Evolutionary conservation across 2,888 invertebrate genomes (phyloP).

Genomic region (Priocnemis perturbator): DNA sequence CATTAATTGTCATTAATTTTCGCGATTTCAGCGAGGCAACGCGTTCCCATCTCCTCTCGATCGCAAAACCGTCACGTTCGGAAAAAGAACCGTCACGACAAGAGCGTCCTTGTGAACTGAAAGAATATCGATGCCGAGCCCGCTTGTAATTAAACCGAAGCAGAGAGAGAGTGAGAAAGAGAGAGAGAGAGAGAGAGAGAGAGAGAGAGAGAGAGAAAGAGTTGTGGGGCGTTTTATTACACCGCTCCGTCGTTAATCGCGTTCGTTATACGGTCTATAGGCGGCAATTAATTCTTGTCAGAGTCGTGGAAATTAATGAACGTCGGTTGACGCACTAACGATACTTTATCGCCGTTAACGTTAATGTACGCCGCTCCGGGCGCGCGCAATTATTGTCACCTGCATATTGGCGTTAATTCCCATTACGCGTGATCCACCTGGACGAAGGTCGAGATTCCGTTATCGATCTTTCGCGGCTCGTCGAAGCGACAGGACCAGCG

Average conservation of each 20-base stretch:
- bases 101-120: neutral
- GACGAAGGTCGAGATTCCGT: no score
- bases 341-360: constrained; percentile 28
- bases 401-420: no score
- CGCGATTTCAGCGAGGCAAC: no score
- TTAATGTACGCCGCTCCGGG: neutral
- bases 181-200: constrained; percentile 3
- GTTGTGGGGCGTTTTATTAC: constrained; percentile 1
- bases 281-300: constrained; percentile 30
- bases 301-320: constrained; percentile 34
- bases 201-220: constrained; percentile 17
- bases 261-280: constrained; percentile 15
- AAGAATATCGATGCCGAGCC: neutral
- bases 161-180: neutral
- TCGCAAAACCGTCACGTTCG: no score
- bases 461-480: no score
- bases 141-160: neutral
- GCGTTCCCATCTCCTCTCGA: no score
- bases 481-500: no score
- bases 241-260: constrained; percentile 3
- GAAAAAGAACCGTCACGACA: neutral
- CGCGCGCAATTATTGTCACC: constrained; percentile 12
- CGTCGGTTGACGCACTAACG: constrained; percentile 23
- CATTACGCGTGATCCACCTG: no score
- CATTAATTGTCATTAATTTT: no score